These are phyloP conservation scores for Resseliella maxima DNA, from an alignment of 2,888 invertebrate species.

Conservation along the genomic window DNA sequence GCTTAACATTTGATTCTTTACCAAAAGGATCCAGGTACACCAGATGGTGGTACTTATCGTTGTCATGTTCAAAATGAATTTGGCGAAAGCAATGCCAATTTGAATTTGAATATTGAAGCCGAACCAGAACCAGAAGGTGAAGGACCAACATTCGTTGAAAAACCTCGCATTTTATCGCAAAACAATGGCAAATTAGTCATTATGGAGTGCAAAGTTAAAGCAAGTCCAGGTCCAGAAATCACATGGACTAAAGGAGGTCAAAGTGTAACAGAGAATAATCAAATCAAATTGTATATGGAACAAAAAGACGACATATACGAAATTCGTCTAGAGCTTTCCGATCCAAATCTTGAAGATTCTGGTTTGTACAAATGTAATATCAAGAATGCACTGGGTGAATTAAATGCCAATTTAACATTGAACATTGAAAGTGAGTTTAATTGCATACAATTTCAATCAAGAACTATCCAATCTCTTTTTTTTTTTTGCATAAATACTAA, in stretches of 20 bases:
- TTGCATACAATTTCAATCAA: not conserved
- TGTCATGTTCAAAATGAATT: conserved; percentile 95
- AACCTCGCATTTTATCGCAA: conserved; percentile 87
- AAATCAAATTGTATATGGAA: conserved; percentile 82
- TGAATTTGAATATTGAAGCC: conserved; percentile 89
- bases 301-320: conserved; percentile 84
- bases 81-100: conserved; percentile 96
- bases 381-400: conserved; percentile 94
- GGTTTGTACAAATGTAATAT: conserved; percentile 98
- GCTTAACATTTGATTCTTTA: conserved; percentile 59
- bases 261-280: conserved; percentile 82
- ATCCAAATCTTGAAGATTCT: conserved; percentile 94
- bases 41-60: conserved; percentile 89
- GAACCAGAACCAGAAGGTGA: conserved; percentile 93
- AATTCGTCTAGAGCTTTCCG: conserved; percentile 86
- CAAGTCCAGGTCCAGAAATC: conserved; percentile 84
- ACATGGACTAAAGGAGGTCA: conserved; percentile 86
- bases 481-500: not conserved
- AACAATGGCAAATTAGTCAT: conserved; percentile 85
- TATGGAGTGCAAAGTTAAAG: conserved; percentile 87
- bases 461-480: too few relatives aligned
- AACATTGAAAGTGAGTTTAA: conserved; percentile 95
- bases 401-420: conserved; percentile 95
- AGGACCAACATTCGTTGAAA: conserved; percentile 93
- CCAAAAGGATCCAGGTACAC: conserved; percentile 79